phyloP scores from a whole-genome alignment of 2,888 invertebrate genomes.

The Cacoxenus indagator region DNA sequence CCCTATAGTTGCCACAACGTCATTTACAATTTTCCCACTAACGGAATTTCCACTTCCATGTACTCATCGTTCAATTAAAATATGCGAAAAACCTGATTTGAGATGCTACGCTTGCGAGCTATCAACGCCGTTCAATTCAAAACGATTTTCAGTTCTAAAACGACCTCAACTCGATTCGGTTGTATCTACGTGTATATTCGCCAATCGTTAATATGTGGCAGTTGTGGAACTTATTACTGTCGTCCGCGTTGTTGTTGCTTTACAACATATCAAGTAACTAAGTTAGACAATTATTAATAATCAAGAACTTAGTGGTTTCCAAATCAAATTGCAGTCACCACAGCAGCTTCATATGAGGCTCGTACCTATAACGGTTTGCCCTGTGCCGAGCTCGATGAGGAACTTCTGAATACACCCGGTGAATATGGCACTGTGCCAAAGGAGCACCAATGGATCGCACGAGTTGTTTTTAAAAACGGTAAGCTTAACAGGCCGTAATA shows the following conservation, averaged over 20 bases:
- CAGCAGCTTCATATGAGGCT: neutral
- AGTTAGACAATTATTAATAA: too few relatives aligned
- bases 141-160: neutral
- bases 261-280: too few relatives aligned
- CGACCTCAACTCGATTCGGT: neutral
- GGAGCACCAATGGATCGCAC: conserved; percentile 50
- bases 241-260: too few relatives aligned
- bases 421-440: conserved; percentile 35
- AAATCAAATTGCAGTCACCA: too few relatives aligned
- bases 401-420: conserved; percentile 22
- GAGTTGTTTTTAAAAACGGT: conserved; percentile 42
- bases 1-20: neutral
- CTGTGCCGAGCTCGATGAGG: conserved; percentile 21
- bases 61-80: neutral
- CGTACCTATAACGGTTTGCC: neutral
- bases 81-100: neutral
- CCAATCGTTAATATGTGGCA: too few relatives aligned
- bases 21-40: neutral
- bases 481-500: conserved; percentile 31
- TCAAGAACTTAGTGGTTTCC: too few relatives aligned
- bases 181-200: too few relatives aligned
- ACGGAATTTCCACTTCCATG: too few relatives aligned
- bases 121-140: neutral
- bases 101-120: too few relatives aligned
- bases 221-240: too few relatives aligned